Conservation (phyloP, 2,888 invertebrate species). For the Camponotus fellah region DNA sequence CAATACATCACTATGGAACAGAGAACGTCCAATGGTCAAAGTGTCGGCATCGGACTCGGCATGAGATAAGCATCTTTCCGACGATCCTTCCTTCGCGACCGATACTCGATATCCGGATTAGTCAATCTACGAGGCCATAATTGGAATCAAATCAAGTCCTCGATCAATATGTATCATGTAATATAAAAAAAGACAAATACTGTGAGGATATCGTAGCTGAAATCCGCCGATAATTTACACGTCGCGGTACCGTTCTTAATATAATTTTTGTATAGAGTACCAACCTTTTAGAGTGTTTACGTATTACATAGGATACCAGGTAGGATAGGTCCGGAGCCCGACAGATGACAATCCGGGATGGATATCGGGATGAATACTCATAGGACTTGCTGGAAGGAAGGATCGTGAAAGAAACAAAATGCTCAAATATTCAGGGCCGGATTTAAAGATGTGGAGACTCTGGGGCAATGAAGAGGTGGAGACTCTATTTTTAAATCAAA, state of each 20-base stretch:
- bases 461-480: no score
- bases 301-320: slow-evolving; percentile 34
- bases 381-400: slow-evolving; percentile 40
- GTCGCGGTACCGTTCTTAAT: neutral
- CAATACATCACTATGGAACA: slow-evolving; percentile 98
- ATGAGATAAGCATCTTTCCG: slow-evolving; percentile 79
- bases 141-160: neutral
- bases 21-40: slow-evolving; percentile 84
- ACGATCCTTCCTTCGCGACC: slow-evolving; percentile 15
- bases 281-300: slow-evolving; percentile 9
- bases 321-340: neutral
- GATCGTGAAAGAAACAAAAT: slow-evolving; percentile 63
- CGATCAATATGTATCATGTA: neutral
- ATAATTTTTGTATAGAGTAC: neutral
- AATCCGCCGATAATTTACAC: neutral
- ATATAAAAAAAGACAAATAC: no score
- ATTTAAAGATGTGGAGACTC: no score
- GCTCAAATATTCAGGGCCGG: slow-evolving; percentile 76
- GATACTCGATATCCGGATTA: slow-evolving; percentile 7
- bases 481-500: no score
- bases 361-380: slow-evolving; percentile 9
- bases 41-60: slow-evolving; percentile 80
- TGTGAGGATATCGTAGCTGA: neutral
- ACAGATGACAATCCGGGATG: neutral
- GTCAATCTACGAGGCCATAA: neutral